These are phyloP conservation scores for Lasioglossum villosulum DNA, from an alignment of 2,888 invertebrate genomes.

Conservation along the genomic window DNA sequence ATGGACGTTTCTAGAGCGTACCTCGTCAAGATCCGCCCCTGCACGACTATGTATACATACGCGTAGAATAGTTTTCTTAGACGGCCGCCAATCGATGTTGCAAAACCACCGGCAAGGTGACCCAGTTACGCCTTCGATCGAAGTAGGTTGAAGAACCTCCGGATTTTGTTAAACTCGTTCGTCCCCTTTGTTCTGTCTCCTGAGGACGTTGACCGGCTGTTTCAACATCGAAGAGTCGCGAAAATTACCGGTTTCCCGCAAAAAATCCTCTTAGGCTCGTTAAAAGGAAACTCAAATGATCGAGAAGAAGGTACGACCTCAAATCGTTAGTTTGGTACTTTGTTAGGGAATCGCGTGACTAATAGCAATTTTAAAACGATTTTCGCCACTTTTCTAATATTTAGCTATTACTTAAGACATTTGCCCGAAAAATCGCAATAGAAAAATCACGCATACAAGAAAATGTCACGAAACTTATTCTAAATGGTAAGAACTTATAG, in stretches of 20 bases:
- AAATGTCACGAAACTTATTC: no score
- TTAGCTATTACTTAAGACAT: no score
- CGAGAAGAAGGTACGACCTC: background rate
- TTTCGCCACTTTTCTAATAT: background rate
- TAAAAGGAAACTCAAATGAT: background rate
- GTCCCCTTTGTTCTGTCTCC: constrained; percentile 12
- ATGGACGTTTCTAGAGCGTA: constrained; percentile 29
- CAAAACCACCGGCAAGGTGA: constrained; percentile 80
- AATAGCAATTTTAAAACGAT: background rate
- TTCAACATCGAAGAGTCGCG: background rate
- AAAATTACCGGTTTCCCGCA: background rate
- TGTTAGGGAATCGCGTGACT: background rate
- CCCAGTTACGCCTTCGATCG: constrained; percentile 74
- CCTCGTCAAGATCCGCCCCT: constrained; percentile 20
- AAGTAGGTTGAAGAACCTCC: constrained; percentile 68
- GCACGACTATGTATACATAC: background rate
- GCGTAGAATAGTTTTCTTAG: constrained; percentile 56
- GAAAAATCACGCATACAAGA: no score
- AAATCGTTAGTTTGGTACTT: background rate
- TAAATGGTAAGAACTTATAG: no score
- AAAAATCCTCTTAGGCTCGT: background rate
- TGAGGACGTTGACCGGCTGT: background rate
- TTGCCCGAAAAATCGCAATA: no score
- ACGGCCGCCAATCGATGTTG: constrained; percentile 67
- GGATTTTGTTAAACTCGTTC: constrained; percentile 24